phyloP scores from a whole-genome alignment of 2,888 invertebrate genomes.

The Carterocephalus palaemon region DNA sequence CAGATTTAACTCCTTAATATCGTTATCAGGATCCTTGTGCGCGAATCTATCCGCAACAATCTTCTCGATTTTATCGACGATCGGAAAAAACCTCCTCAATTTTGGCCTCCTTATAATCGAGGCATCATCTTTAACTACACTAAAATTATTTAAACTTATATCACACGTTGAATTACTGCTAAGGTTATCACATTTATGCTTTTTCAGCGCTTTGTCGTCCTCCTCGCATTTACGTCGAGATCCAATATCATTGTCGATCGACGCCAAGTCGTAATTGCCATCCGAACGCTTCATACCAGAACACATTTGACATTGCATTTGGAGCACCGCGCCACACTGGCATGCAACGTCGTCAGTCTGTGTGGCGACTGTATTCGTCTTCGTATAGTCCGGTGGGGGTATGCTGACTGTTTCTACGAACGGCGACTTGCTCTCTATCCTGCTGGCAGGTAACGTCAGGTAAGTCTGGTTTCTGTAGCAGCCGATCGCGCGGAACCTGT shows the following conservation, averaged over 20 bases:
- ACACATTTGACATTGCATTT: constrained; percentile 50
- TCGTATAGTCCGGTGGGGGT: constrained; percentile 54
- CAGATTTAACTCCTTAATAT: constrained; percentile 58
- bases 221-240: constrained; percentile 52
- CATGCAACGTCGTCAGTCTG: constrained; percentile 67
- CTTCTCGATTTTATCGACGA: constrained; percentile 58
- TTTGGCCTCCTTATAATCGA: constrained; percentile 65
- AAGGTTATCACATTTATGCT: constrained; percentile 75
- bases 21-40: constrained; percentile 39
- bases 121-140: constrained; percentile 34
- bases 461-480: constrained; percentile 72
- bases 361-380: constrained; percentile 58
- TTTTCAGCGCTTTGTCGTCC: constrained; percentile 56
- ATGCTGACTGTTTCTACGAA: constrained; percentile 51
- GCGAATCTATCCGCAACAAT: constrained; percentile 56
- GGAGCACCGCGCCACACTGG: constrained; percentile 52
- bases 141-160: constrained; percentile 47
- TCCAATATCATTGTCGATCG: constrained; percentile 41
- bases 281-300: constrained; percentile 62
- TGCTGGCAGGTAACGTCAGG: constrained; percentile 61
- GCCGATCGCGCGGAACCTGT: constrained; percentile 67
- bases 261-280: constrained; percentile 60
- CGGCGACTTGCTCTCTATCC: constrained; percentile 62
- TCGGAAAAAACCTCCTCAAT: constrained; percentile 56
- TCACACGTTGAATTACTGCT: constrained; percentile 54